Evolutionary conservation across 92 coral and sea anemone species (phyloP).

Genomic region (Paragorgia papillata): DNA sequence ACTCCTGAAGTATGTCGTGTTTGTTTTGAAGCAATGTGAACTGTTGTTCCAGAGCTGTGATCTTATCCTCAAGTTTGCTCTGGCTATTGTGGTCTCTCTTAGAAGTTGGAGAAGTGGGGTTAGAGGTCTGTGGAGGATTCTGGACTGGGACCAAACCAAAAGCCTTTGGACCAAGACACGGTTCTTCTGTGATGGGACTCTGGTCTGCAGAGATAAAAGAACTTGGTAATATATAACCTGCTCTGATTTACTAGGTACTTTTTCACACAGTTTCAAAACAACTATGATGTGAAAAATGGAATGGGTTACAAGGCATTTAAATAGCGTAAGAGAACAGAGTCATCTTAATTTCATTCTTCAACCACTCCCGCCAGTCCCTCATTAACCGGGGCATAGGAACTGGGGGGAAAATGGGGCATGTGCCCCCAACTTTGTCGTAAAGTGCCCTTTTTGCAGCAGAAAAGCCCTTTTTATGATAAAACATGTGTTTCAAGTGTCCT

Average conservation of each 20-base stretch:
- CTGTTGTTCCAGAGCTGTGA: slow-evolving; percentile 7
- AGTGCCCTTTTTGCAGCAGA: too few species aligned
- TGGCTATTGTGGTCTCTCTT: slow-evolving; percentile 38
- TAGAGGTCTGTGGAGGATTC: slow-evolving; percentile 47
- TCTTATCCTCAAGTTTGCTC: slow-evolving; percentile 68
- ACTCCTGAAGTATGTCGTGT: slow-evolving; percentile 81
- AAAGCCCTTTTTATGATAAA: too few species aligned
- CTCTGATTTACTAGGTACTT: neutral
- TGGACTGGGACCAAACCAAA: slow-evolving; percentile 81
- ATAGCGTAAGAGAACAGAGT: too few species aligned
- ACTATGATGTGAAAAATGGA: too few species aligned
- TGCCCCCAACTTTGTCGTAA: too few species aligned
- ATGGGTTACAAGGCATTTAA: too few species aligned
- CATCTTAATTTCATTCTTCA: too few species aligned
- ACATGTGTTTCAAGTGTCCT: too few species aligned
- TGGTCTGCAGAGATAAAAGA: neutral
- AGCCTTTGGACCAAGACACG: slow-evolving; percentile 66
- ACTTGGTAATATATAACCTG: neutral
- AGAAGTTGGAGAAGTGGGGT: slow-evolving; percentile 44
- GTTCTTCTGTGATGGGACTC: slow-evolving; percentile 9
- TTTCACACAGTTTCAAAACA: too few species aligned
- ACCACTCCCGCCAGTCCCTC: too few species aligned
- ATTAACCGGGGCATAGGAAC: too few species aligned
- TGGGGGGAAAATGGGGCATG: too few species aligned
- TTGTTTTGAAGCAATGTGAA: slow-evolving; percentile 80